Conservation (phyloP, 1,140 invertebrate species). For the Nomia melanderi region DNA sequence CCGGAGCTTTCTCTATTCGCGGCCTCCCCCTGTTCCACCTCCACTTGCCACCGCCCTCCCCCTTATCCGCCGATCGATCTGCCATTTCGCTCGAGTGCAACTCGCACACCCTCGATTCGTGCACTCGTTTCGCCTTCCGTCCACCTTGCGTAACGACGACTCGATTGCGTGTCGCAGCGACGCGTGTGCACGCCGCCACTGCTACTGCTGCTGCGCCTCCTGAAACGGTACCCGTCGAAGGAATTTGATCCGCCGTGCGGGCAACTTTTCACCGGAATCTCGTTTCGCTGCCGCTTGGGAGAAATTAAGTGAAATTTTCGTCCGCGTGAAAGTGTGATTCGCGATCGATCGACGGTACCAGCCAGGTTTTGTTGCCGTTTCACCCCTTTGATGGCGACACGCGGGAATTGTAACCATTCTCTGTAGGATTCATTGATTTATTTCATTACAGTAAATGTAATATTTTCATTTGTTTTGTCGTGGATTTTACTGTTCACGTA, state of each 20-base stretch:
- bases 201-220: not conserved
- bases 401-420: too few species aligned
- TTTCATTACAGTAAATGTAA: too few species aligned
- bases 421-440: too few species aligned
- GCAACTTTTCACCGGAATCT: not conserved
- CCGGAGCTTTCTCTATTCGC: constrained; percentile 39
- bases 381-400: too few species aligned
- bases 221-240: not conserved
- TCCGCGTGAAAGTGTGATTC: not conserved
- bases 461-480: too few species aligned
- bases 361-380: too few species aligned
- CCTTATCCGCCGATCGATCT: constrained; percentile 46
- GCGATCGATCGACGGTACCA: too few species aligned
- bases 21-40: too few species aligned
- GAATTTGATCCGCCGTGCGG: constrained; percentile 1
- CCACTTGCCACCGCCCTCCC: too few species aligned
- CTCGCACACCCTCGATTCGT: constrained; percentile 48
- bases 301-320: not conserved
- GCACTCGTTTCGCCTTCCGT: constrained; percentile 55
- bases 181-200: constrained; percentile 13
- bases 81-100: constrained; percentile 50
- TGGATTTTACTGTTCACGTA: too few species aligned
- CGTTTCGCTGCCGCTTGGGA: too few species aligned
- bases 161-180: constrained; percentile 34
- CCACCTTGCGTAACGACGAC: constrained; percentile 44